phyloP scores from a whole-genome alignment of 2,113 vertebrate species.

The Alethe castanea region DNA sequence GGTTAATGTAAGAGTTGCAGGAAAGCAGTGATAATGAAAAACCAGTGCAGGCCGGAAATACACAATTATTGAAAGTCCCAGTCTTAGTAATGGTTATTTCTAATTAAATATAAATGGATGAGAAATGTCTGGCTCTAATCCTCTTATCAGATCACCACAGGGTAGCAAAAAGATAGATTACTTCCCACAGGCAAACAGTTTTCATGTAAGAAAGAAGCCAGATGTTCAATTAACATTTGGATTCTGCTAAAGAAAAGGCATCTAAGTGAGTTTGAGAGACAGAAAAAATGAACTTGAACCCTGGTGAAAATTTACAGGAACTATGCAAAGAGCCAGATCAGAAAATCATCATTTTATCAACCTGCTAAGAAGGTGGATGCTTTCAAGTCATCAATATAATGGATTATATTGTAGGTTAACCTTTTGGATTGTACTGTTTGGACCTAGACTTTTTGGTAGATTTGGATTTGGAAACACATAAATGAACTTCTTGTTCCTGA shows the following conservation, averaged over 20 bases:
- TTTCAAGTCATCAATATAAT: not conserved
- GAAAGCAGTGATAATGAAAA: conserved; percentile 12
- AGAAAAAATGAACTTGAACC: not conserved
- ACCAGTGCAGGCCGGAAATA: not conserved
- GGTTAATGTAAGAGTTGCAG: conserved; percentile 33
- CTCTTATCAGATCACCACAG: not conserved
- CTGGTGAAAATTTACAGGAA: not conserved
- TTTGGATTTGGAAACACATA: not conserved
- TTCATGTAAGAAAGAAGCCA: not conserved
- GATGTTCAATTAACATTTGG: not conserved
- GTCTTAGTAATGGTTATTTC: conserved; percentile 11
- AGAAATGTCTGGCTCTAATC: conserved; percentile 17
- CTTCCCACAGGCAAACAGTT: not conserved
- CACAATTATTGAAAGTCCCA: not conserved
- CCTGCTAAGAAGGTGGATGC: not conserved
- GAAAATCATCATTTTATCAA: not conserved
- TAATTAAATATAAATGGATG: conserved; percentile 52
- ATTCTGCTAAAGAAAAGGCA: not conserved
- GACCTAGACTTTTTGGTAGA: not conserved
- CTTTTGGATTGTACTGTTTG: not conserved
- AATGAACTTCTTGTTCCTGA: not conserved
- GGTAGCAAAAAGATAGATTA: not conserved
- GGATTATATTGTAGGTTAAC: not conserved
- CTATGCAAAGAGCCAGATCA: not conserved
- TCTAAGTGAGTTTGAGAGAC: not conserved